A percentile compares a stretch with the other conserved stretches of the same genome.
Evolutionary conservation across 2,888 invertebrate genomes (phyloP).

Genomic region (Thecocarcelia acutangulata): DNA sequence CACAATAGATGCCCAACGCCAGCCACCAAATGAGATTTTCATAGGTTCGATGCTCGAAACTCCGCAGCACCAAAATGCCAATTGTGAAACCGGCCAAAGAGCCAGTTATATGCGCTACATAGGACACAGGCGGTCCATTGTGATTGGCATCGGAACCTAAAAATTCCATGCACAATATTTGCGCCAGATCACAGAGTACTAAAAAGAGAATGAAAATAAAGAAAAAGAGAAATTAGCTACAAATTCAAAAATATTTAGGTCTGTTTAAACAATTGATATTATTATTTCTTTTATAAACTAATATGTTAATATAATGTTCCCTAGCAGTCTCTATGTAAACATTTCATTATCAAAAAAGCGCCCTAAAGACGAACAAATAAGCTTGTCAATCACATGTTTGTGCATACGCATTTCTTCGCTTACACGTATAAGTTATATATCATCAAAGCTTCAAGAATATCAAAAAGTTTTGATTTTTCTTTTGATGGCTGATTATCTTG

Average conservation of each 20-base stretch:
- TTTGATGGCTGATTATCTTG: too few relatives aligned
- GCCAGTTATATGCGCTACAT: constrained; percentile 97
- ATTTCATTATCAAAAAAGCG: too few relatives aligned
- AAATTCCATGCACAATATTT: constrained; percentile 96
- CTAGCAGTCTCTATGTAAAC: too few relatives aligned
- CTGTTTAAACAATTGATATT: not conserved
- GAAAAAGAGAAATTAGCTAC: constrained; percentile 43
- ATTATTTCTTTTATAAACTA: too few relatives aligned
- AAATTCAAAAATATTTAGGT: too few relatives aligned
- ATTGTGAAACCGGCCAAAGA: constrained; percentile 96
- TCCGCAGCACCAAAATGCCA: constrained; percentile 95
- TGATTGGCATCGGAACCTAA: constrained; percentile 63
- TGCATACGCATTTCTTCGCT: too few relatives aligned
- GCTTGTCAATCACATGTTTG: too few relatives aligned
- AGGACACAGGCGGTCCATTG: constrained; percentile 90
- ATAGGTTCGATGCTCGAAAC: constrained; percentile 94
- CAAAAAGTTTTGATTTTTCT: too few relatives aligned
- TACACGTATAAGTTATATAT: too few relatives aligned
- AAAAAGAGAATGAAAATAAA: constrained; percentile 44
- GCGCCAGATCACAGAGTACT: constrained; percentile 95
- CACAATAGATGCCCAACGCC: constrained; percentile 94
- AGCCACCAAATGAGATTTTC: constrained; percentile 98
- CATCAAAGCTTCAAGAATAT: too few relatives aligned
- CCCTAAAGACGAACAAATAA: too few relatives aligned
- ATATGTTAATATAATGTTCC: too few relatives aligned